Evolutionary conservation across 2,888 invertebrate species (phyloP), one percentile per base, ranked within the genome.

Genomic region (Gnatocerus cornutus): DNA sequence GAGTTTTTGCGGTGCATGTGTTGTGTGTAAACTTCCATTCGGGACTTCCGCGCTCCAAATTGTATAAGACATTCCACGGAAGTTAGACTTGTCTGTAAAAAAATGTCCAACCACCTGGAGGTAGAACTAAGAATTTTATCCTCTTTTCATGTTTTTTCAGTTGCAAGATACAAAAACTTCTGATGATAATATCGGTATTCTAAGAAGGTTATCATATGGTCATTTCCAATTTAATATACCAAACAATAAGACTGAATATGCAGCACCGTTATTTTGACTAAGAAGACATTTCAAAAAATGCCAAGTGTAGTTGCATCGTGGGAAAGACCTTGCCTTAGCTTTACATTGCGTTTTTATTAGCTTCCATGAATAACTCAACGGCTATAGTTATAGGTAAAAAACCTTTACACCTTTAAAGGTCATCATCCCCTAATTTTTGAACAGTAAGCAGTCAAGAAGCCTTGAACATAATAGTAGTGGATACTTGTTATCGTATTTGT

Each of bases 181-280:
- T 21, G 21, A 21, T 21, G 21, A 21, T 21, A 50, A 50, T 50
- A 27, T 50, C 29, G 50, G 50, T 21, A 4, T 21, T 21, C 21
- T 21, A 1, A 21, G 21, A 4, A 21, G 21, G 21, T 21, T 21
- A 21, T 21, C 21, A 4, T 4, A 21, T 21, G 21, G 21, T 21
- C 21, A 21, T 21, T 21, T 21, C 21, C 21, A 21, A 4, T 21
- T 21, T 21, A 21, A 21, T 21, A 21, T 21, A 4, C 21, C 21
- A 21, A 21, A 21, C 21, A 21, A 21, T 21, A 21, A 21, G 21
- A 4, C 21, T 21, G 21, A 21, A 7, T 33, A 33, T 33, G 33
- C 33, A 33, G 6, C n/a, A 33, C 33, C 7, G 33, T 33, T 33
- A 33, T 33, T 33, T 33, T 33, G n/a, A 33, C 3, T 4, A 33